Evolutionary conservation across 2,113 vertebrate genomes (phyloP), one percentile per base, ranked within the genome.

Genomic region (Pseudolaguvia tuberculata): DNA sequence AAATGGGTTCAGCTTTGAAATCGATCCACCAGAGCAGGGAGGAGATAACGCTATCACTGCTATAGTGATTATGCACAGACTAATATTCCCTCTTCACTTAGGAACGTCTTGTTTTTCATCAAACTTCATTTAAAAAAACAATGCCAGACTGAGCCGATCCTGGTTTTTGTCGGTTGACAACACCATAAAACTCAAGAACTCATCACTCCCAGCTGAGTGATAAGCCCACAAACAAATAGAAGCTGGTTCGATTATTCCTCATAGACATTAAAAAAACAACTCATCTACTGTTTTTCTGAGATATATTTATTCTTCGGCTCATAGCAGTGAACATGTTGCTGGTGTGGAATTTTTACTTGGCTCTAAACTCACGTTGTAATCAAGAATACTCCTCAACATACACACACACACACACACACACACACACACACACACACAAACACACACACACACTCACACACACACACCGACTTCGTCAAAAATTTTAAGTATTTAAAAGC

Each of bases 211-310:
- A 66, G 76, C 75, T 51, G 84, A 73, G 80, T 72, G 83, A 88
- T 88, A 88, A 89, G 81, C 77, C 45, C 73, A 78, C 52, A 27
- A 73, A 84, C 83, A 87, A 87, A 89, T 86, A 87, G 84, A 80
- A 87, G 79, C 57, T 79, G 84, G 81, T 82, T 86, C 84, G 83
- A 89, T 88, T 85, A 81, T 73, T 48, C 82, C 83, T 83, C 80
- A 8, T 83, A 84, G 84, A 79, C 77, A 47, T 61, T 9, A 29
- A 48, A 61, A 79, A 78, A 48, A 75, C 57, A 35, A 52, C 27
- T 70, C 17, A 72, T 48, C 72, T 56, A 23, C 65, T 82, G 76
- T 79, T 35, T 82, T 82, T 52, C 58, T 81, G 63, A 73, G 57
- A 7, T 7, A 7, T 7, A 25, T 73, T 62, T 23, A 2, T 70